phyloP scores from a whole-genome alignment of 1,140 invertebrate genomes.

The Pseudomyrmex cubaensis region DNA sequence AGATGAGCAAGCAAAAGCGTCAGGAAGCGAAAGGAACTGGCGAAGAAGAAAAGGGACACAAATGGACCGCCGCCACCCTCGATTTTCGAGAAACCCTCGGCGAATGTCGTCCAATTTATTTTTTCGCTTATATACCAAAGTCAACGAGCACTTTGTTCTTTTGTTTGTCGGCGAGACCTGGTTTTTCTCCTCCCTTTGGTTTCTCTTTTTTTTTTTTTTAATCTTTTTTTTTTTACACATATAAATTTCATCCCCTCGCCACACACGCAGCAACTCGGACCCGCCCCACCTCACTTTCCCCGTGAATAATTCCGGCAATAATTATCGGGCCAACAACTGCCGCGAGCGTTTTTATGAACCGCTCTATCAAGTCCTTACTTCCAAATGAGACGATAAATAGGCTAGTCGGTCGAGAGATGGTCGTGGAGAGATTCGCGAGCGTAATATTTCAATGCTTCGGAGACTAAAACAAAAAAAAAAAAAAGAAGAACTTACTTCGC shows the following conservation, averaged over 20 bases:
- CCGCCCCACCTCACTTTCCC: slow-evolving; percentile 56
- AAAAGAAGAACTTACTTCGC: too few relatives aligned
- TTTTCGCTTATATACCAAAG: slow-evolving; percentile 68
- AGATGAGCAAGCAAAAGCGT: slow-evolving; percentile 43
- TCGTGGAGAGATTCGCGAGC: neutral
- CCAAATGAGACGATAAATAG: slow-evolving; percentile 32
- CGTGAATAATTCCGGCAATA: slow-evolving; percentile 64
- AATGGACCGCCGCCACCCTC: slow-evolving; percentile 27
- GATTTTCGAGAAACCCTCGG: slow-evolving; percentile 36
- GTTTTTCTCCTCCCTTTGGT: slow-evolving; percentile 42
- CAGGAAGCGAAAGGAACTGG: neutral
- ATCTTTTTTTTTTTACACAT: slow-evolving; percentile 5
- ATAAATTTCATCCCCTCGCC: slow-evolving; percentile 29
- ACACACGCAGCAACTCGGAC: neutral
- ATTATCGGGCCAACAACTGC: slow-evolving; percentile 51
- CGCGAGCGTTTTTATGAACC: slow-evolving; percentile 41
- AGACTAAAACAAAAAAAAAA: neutral
- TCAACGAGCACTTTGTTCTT: slow-evolving; percentile 67
- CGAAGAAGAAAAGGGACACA: slow-evolving; percentile 18
- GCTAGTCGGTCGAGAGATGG: neutral
- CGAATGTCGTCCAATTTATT: slow-evolving; percentile 66
- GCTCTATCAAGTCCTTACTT: slow-evolving; percentile 1
- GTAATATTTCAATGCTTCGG: slow-evolving; percentile 1
- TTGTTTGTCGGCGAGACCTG: slow-evolving; percentile 57
- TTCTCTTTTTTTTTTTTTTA: slow-evolving; percentile 53